Evolutionary conservation across 2,113 vertebrate species (phyloP).

Genomic region (Oryzias woworae): DNA sequence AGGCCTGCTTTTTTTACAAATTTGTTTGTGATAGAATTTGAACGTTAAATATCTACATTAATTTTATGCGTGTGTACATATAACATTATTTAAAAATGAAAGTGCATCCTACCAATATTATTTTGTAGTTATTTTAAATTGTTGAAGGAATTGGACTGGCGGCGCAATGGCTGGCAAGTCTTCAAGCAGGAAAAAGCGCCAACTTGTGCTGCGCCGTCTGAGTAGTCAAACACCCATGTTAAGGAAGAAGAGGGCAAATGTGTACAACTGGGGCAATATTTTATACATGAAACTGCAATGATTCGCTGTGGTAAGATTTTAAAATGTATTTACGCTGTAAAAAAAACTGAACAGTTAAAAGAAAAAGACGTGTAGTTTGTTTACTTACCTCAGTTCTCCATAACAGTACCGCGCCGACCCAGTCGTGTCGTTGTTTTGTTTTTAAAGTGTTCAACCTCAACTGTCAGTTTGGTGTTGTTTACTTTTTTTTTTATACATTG

Average conservation of each 20-base stretch:
- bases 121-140: neutral
- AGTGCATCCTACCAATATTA: neutral
- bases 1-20: constrained; percentile 27
- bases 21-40: no score
- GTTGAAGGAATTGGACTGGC: constrained; percentile 18
- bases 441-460: neutral
- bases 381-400: constrained; percentile 42
- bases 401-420: constrained; percentile 32
- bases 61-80: no score
- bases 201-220: constrained; percentile 61
- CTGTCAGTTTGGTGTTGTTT: neutral
- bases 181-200: constrained; percentile 78
- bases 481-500: rapidly evolving
- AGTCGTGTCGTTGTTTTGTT: constrained; percentile 25
- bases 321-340: neutral
- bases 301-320: constrained; percentile 36
- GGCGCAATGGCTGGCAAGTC: constrained; percentile 14
- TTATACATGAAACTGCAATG: constrained; percentile 7
- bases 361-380: constrained; percentile 26
- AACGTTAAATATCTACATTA: no score
- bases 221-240: constrained; percentile 14
- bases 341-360: neutral
- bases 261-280: neutral
- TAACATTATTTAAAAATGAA: no score
- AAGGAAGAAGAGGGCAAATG: neutral